Percentiles rank a stretch among this genome's conserved stretches.
phyloP scores from a whole-genome alignment of 2,888 invertebrate species.

The Macaria liturata region DNA sequence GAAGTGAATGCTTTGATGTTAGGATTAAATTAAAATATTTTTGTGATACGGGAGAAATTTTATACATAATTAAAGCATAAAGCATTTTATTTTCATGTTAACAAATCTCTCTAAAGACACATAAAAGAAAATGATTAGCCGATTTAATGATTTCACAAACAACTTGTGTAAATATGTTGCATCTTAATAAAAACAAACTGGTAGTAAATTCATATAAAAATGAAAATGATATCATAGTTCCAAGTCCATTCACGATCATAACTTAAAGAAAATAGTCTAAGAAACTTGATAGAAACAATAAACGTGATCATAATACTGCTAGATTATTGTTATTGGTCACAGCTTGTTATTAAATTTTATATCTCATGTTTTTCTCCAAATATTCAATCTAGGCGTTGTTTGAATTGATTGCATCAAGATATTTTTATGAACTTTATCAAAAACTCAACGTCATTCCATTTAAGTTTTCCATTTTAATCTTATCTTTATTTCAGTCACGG shows the following conservation, averaged over 20 bases:
- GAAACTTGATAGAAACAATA: constrained; percentile 19
- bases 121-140: too few species aligned
- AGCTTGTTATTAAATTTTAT: constrained; percentile 19
- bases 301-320: constrained; percentile 10
- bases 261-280: constrained; percentile 5
- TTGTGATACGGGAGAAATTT: too few species aligned
- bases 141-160: too few species aligned
- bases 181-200: too few species aligned
- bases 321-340: constrained; percentile 18
- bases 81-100: too few species aligned
- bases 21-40: too few species aligned
- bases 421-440: constrained; percentile 3
- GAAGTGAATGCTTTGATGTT: too few species aligned
- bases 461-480: constrained; percentile 5
- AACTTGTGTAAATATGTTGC: too few species aligned
- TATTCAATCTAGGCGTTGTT: constrained; percentile 13
- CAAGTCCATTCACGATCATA: background rate
- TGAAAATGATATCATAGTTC: too few species aligned
- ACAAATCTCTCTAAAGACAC: too few species aligned
- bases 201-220: too few species aligned
- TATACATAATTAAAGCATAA: too few species aligned
- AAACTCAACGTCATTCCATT: constrained; percentile 2
- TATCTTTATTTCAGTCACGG: constrained; percentile 16
- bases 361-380: constrained; percentile 11
- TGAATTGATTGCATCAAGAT: constrained; percentile 19